These are phyloP conservation scores for Betta splendens DNA, from an alignment of 2,797 vertebrate genomes.

Conservation along the genomic window DNA sequence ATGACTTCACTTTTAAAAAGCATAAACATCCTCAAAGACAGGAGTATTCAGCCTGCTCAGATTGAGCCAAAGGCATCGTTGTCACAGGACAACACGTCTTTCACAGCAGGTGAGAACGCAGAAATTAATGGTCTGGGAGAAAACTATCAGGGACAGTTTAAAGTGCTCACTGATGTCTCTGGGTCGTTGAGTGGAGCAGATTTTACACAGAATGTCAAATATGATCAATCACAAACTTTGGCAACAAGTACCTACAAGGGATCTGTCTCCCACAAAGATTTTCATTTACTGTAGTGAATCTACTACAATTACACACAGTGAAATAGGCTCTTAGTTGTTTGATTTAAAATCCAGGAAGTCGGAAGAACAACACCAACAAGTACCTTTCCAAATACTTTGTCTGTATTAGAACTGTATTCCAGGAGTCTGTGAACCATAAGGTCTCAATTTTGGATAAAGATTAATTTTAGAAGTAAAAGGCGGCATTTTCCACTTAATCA, in stretches of 20 bases:
- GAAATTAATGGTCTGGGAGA: too few species aligned
- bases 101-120: too few species aligned
- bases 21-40: too few species aligned
- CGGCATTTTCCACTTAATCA: slow-evolving; percentile 52
- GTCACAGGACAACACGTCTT: too few species aligned
- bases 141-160: too few species aligned
- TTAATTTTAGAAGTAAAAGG: slow-evolving; percentile 38
- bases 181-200: too few species aligned
- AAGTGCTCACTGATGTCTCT: too few species aligned
- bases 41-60: too few species aligned
- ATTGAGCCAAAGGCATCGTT: too few species aligned
- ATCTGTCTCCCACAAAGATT: neutral
- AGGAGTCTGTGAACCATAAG: slow-evolving; percentile 23
- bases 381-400: neutral
- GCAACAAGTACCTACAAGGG: slow-evolving; percentile 1
- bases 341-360: neutral
- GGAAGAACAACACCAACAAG: neutral
- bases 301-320: neutral
- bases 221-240: neutral
- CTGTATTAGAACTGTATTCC: slow-evolving; percentile 24
- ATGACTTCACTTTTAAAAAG: too few species aligned
- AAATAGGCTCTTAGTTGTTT: neutral
- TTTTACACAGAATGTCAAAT: too few species aligned
- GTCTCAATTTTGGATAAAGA: slow-evolving; percentile 51
- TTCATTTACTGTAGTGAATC: slow-evolving; percentile 1